These are phyloP conservation scores for Sakesphorus luctuosus DNA, from an alignment of 2,113 vertebrate species.

Conservation along the genomic window DNA sequence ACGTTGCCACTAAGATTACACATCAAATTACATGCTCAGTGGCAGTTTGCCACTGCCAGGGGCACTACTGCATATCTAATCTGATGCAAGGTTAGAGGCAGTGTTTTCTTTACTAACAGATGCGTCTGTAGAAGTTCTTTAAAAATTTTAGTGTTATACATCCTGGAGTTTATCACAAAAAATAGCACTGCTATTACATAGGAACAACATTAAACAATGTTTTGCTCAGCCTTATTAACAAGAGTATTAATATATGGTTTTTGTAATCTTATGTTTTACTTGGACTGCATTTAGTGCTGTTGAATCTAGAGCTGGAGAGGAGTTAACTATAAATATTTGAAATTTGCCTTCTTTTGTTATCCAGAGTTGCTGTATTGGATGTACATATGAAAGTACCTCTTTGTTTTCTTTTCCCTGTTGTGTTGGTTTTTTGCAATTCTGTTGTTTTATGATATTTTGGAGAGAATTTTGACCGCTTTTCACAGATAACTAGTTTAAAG, in stretches of 20 bases:
- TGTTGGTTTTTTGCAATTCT: neutral
- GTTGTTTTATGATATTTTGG: neutral
- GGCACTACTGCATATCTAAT: neutral
- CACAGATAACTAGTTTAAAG: neutral
- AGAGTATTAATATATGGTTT: neutral
- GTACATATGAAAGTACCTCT: neutral
- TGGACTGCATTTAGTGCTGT: neutral
- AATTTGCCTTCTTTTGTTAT: neutral
- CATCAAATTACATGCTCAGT: neutral
- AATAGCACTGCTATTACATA: neutral
- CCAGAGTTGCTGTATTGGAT: neutral
- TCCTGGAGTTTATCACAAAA: neutral
- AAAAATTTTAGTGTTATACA: neutral
- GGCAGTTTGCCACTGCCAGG: neutral
- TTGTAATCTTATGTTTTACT: neutral
- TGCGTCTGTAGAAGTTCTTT: neutral
- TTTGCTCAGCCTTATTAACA: neutral
- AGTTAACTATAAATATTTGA: neutral
- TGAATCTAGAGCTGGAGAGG: neutral
- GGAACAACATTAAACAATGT: neutral
- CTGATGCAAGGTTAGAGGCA: neutral
- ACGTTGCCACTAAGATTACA: neutral
- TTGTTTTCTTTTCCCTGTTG: neutral
- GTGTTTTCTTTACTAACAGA: neutral
- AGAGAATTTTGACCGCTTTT: neutral